Evolutionary conservation across 64 coral and sea anemone species (phyloP), one percentile per base, ranked within the genome.

Genomic region (Actinia equina): DNA sequence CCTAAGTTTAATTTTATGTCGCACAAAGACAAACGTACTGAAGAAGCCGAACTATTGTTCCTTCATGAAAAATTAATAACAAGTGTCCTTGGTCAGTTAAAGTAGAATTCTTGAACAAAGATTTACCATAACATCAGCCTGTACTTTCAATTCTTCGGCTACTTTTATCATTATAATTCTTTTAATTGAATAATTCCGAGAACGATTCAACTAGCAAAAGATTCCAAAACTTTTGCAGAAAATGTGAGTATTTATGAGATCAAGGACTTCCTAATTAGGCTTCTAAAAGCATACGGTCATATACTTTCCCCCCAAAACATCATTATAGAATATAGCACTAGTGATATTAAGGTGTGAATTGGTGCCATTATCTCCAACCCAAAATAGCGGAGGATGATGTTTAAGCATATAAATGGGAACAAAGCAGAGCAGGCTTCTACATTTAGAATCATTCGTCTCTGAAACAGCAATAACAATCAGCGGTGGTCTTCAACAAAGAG

Each of bases 71-170:
- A 27, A 30, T 74, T 74, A 41, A 74, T 74, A 27, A 13, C 69
- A 14, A 74, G 3, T 74, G 12, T 74, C 25, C 69, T 30, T 74
- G 26, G 9, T 65, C 62, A 74, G 69, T 74, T 27, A 74, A 74
- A 74, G n/a, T 30, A 74, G n/a, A 41, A 74, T 74, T 74, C 69
- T 25, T 25, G n/a, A 74, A 74, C 69, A 74, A 74, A 74, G 69
- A 26, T 30, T 30, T 74, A 74, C 10, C n/a, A 41, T 74, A 13
- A 74, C 1, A 74, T 30, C n/a, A 23, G 15, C n/a, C 62, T 65
- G 62, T 65, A 41, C 10, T 74, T 12, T 74, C 25, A 26, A 3
- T 16, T 26, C 13, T 42, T 74, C 25, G n/a, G 69, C 23, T 13
- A 14, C 25, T 30, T 25, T 14, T 25, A 16, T 74, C 27, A 41